Percentiles rank a stretch among this genome's conserved stretches.
Conservation (phyloP, 2,888 invertebrate species). For the Drosophila leonis region DNA sequence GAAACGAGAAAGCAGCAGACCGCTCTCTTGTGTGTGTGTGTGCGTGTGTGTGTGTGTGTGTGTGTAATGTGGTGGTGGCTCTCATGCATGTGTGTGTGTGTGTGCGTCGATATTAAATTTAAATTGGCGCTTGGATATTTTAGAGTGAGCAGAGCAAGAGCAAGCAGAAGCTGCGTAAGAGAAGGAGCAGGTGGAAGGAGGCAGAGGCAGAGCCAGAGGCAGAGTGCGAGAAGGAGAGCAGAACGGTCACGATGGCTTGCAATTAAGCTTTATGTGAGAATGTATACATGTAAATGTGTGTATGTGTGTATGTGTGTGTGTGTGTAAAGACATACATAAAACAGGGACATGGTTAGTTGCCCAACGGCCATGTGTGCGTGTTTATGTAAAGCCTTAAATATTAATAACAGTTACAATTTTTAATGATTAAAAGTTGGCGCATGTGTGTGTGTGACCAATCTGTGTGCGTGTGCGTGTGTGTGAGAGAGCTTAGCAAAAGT, state of each 20-base stretch:
- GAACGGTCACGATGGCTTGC: conserved; percentile 74
- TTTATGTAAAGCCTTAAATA: conserved; percentile 74
- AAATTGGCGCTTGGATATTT: conserved; percentile 81
- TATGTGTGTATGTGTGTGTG: neutral
- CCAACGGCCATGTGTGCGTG: conserved; percentile 25
- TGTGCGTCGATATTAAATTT: conserved; percentile 80
- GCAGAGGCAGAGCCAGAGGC: neutral
- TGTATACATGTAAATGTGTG: neutral
- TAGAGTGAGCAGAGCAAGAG: conserved; percentile 46
- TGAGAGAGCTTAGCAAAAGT: conserved; percentile 55
- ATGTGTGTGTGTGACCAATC: conserved; percentile 50
- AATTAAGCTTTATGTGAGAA: conserved; percentile 66
- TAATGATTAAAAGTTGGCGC: conserved; percentile 80
- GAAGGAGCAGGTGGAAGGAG: conserved; percentile 1
- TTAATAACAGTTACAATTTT: conserved; percentile 82
- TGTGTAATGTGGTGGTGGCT: conserved; percentile 65
- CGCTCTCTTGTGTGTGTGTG: conserved; percentile 20
- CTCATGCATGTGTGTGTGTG: conserved; percentile 36
- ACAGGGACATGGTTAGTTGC: conserved; percentile 59
- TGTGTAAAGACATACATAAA: conserved; percentile 10
- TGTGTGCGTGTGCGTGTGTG: conserved; percentile 18
- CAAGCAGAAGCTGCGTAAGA: conserved; percentile 1
- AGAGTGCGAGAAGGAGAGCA: conserved; percentile 2
- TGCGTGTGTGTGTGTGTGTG: conserved; percentile 27
- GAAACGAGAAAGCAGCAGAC: conserved; percentile 36